Base-by-base conservation (phyloP, 2,113 vertebrate species). In the Nipponia nippon region DNA sequence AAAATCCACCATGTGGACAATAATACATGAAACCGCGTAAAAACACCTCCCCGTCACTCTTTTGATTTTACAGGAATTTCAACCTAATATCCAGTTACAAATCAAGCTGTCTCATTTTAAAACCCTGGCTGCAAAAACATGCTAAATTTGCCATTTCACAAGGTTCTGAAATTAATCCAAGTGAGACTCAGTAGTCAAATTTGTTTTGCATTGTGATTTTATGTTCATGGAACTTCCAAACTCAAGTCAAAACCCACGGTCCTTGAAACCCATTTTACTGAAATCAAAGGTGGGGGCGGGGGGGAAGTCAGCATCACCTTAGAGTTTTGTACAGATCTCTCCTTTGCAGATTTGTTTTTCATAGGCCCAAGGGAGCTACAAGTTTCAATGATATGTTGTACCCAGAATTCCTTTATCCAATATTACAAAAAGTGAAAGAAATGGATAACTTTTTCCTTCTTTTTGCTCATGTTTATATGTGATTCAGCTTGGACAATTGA, bases 131-230 rank as follows among this genome's bases (percentile, higher is more conserved):
- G 58, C n/a, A 93, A 94, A 81, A 81, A 63, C 52, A 52, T 25
- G 38, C 16, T 87, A 87, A 87, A 92, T 87, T 79, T 97, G 49
- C 65, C 70, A 95, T 92, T 90, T 95, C 50, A 32, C 14, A 42
- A 62, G 38, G 46, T 89, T 95, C n/a, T 87, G 70, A 93, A 89
- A 93, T 52, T 52, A 95, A 91, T 73, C 56, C 53, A 83, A 49
- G 53, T 94, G 62, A 93, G 13, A 93, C 32, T 72, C 65, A 36
- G 18, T 29, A 75, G 56, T 65, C 66, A 83, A 72, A 93, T 27
- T 36, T 10, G 56, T 52, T 94, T 88, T 67, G 23, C 63, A 36
- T 83, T 84, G 38, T 65, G 61, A 81, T 90, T 90, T 94, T 89
- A 75, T 36, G 55, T 42, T 63, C 76, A 32, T 47, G 29, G n/a